Evolutionary conservation across 2,113 vertebrate species (phyloP), one percentile per base, ranked within the genome.

Genomic region (Ondatra zibethicus): DNA sequence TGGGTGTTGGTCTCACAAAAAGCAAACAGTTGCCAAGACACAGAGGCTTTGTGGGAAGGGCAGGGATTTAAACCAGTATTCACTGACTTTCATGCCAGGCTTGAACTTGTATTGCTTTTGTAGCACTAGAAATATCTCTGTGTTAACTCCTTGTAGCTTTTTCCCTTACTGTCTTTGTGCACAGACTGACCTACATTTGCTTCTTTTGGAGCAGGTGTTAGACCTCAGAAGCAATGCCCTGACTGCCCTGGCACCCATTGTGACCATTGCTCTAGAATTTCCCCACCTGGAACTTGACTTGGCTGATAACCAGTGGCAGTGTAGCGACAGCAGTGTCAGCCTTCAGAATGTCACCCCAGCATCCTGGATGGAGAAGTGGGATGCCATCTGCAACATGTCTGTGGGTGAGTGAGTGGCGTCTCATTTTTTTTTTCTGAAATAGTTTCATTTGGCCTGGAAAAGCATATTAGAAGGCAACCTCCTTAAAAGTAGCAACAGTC

Each of bases 201-300:
- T 81, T 96, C 61, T 93, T 96, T 95, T 82, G 80, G 76, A 88
- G 31, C 25, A 99, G 99, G 98, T 99, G 0, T 91, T 99, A 75
- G 99, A 99, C 96, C 98, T 99, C 97, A 99, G 99, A 96, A 98
- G 96, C 97, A 99, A 99, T 88, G 95, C 97, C 68, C 91, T 99
- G 98, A 98, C 97, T 93, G 97, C 95, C 36, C 73, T 99, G 76
- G 97, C 99, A 36, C 98, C 99, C 11, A 87, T 98, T 82, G 97
- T 97, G 77, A 77, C 98, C 95, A 84, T 99, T 58, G 98, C 98
- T 36, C 89, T 99, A 55, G 98, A 98, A 88, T 97, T 98, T 85
- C 98, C 99, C 68, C 98, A 96, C 8, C 90, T 98, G 8, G 93
- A 99, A 80, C 98, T 99, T 29, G 92, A 96, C 91, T 93, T 99